phyloP scores from a whole-genome alignment of 2,113 vertebrate genomes.

The Pithys albifrons region DNA sequence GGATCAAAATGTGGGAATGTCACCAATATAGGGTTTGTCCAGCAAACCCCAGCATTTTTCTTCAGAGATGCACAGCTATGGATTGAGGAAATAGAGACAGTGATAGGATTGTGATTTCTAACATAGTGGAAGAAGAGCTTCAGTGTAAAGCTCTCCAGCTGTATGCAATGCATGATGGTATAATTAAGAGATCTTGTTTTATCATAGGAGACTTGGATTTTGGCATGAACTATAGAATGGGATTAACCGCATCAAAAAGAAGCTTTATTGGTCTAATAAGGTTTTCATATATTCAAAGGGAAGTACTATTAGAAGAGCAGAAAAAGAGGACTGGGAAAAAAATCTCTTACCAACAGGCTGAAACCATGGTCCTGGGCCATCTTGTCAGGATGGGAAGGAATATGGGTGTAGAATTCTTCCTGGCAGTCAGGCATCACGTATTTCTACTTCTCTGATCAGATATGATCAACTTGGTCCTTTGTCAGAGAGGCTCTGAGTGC shows the following conservation, averaged over 20 bases:
- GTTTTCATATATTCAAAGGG: not conserved
- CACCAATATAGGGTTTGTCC: not conserved
- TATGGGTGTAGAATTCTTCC: not conserved
- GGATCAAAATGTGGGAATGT: not conserved
- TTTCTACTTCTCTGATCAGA: not conserved
- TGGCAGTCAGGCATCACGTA: not conserved
- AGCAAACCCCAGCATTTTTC: not conserved
- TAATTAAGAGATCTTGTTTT: not conserved
- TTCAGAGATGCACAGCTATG: not conserved
- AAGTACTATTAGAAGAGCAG: not conserved
- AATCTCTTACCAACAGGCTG: not conserved
- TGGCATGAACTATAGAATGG: not conserved
- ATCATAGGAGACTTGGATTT: not conserved
- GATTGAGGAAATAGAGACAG: not conserved
- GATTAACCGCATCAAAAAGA: not conserved
- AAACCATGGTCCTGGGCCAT: not conserved
- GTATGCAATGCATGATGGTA: not conserved
- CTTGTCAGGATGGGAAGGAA: not conserved
- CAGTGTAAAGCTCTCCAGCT: not conserved
- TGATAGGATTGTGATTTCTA: not conserved
- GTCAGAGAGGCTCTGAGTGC: not conserved
- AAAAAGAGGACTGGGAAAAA: not conserved
- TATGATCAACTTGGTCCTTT: not conserved
- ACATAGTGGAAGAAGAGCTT: not conserved
- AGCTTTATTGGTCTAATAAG: not conserved